A percentile compares a stretch with the other conserved stretches of the same genome.
Evolutionary conservation across 2,888 invertebrate genomes (phyloP).

Genomic region (Apantesis nais): DNA sequence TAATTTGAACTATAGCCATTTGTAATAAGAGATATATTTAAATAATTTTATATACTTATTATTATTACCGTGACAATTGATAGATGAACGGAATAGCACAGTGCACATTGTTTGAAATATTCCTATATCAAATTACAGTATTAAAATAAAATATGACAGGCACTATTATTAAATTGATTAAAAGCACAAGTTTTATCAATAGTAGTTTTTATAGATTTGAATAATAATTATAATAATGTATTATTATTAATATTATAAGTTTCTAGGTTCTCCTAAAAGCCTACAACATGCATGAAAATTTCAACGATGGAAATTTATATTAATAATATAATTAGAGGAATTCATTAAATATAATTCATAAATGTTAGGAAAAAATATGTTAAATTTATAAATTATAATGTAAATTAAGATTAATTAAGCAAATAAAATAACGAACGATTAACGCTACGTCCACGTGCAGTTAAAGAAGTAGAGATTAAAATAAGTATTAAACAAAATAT

Average conservation of each 20-base stretch:
- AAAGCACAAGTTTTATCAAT: constrained; percentile 46
- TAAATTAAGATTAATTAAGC: constrained; percentile 16
- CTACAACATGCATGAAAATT: not conserved
- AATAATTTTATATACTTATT: constrained; percentile 35
- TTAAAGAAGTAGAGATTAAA: constrained; percentile 30
- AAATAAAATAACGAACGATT: constrained; percentile 30
- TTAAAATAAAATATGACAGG: constrained; percentile 38
- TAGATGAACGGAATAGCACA: constrained; percentile 42
- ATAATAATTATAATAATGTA: constrained; percentile 29
- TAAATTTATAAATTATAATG: constrained; percentile 19
- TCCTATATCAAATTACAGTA: constrained; percentile 31
- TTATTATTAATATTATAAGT: constrained; percentile 22
- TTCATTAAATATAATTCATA: constrained; percentile 26
- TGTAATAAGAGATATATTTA: no score
- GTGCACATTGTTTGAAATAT: constrained; percentile 40
- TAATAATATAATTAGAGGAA: constrained; percentile 21
- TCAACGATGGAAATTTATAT: constrained; percentile 5
- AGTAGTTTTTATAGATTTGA: constrained; percentile 40
- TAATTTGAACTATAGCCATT: constrained; percentile 34
- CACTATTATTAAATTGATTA: constrained; percentile 37
- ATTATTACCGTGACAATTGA: constrained; percentile 39
- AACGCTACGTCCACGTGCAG: constrained; percentile 35
- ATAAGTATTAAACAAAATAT: constrained; percentile 33
- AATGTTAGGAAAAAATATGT: constrained; percentile 30
- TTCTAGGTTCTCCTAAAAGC: constrained; percentile 8